Conservation (phyloP, 2,888 invertebrate genomes). For the Shargacucullia verbasci region DNA sequence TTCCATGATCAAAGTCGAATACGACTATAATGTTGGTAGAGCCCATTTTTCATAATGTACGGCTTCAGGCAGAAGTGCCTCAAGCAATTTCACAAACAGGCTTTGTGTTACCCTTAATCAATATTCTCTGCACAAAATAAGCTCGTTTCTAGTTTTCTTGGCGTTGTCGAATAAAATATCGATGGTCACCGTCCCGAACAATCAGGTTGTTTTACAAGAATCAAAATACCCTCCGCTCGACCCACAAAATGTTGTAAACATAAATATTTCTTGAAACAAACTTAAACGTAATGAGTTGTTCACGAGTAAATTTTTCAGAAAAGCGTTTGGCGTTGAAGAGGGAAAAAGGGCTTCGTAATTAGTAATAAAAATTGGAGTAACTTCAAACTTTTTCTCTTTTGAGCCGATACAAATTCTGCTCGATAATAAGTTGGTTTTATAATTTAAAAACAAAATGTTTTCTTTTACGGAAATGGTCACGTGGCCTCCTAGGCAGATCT, state of each 20-base stretch:
- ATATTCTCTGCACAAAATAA: conserved; percentile 40
- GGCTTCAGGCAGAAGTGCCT: conserved; percentile 38
- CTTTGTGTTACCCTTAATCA: conserved; percentile 37
- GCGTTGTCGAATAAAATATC: conserved; percentile 33
- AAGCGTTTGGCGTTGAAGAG: conserved; percentile 45
- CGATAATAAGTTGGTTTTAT: conserved; percentile 22
- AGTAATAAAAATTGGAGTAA: conserved; percentile 48
- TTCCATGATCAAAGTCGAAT: too few species aligned
- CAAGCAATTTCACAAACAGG: conserved; percentile 22
- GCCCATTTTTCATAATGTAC: conserved; percentile 34
- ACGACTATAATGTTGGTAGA: conserved; percentile 3
- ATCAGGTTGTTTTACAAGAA: conserved; percentile 41
- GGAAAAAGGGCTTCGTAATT: conserved; percentile 45
- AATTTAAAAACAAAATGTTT: conserved; percentile 6
- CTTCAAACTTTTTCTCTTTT: conserved; percentile 36
- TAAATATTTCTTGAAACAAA: conserved; percentile 36
- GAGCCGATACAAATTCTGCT: conserved; percentile 25
- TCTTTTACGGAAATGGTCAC: too few species aligned
- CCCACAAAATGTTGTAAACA: conserved; percentile 33
- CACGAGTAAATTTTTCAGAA: conserved; percentile 34
- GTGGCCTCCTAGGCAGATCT: too few species aligned
- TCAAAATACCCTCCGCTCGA: conserved; percentile 24
- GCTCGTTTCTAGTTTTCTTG: conserved; percentile 15
- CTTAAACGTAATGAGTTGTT: conserved; percentile 37
- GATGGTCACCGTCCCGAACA: conserved; percentile 24